A percentile compares a stretch with the other conserved stretches of the same genome.
Evolutionary conservation across 1,140 invertebrate species (phyloP).

Genomic region (Apocrypta bakeri): DNA sequence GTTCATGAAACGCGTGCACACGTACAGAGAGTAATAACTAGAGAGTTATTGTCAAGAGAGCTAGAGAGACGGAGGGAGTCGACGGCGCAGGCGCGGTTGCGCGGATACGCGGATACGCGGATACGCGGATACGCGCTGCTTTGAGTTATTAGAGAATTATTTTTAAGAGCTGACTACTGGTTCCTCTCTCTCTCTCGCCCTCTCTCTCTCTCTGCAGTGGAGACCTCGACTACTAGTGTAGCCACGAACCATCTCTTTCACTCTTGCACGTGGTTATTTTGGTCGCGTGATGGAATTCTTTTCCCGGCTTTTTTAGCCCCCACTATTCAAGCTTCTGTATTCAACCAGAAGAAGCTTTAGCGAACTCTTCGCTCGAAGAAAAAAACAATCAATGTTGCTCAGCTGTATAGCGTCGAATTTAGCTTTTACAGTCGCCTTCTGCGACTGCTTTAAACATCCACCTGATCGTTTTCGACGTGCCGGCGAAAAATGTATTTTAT

Average conservation of each 20-base stretch:
- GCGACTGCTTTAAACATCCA: no score
- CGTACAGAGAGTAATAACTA: no score
- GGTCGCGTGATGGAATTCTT: constrained; percentile 25
- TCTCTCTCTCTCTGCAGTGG: no score
- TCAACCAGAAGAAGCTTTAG: no score
- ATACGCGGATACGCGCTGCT: background rate
- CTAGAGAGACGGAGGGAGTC: background rate
- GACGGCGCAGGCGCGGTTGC: background rate
- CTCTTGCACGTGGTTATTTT: constrained; percentile 44
- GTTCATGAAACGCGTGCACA: no score
- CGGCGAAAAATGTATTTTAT: no score
- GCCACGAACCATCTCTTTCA: background rate
- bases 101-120: background rate
- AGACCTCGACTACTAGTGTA: background rate
- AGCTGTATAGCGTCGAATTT: no score
- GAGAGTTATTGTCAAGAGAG: no score
- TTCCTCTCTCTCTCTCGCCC: background rate
- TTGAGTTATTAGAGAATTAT: constrained; percentile 16
- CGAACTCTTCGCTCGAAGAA: no score
- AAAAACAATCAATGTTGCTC: no score
- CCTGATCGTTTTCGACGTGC: no score
- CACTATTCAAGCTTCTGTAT: background rate
- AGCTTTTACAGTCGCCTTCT: no score
- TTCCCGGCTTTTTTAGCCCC: constrained; percentile 26
- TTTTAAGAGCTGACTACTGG: constrained; percentile 23